Evolutionary conservation across 2,113 vertebrate species (phyloP).

Genomic region (Struthidea cinerea): DNA sequence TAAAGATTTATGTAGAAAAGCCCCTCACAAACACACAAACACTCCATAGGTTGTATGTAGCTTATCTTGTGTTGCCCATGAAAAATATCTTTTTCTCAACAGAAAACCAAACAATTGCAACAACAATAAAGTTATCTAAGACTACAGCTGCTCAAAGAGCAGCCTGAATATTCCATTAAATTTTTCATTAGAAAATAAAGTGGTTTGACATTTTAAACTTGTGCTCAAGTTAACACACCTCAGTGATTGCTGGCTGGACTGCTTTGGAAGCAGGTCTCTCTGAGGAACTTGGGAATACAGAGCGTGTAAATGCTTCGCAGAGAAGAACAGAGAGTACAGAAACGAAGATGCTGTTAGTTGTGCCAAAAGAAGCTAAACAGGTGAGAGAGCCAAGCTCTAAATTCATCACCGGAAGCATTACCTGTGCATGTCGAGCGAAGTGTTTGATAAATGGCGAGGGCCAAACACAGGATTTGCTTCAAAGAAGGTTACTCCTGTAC

Average conservation of each 20-base stretch:
- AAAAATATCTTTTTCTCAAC: neutral
- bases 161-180: neutral
- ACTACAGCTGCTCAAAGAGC: neutral
- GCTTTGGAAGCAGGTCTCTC: neutral
- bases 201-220: neutral
- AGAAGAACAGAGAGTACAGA: neutral
- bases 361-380: neutral
- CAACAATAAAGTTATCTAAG: neutral
- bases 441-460: neutral
- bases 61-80: neutral
- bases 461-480: neutral
- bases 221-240: neutral
- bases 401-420: neutral
- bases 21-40: neutral
- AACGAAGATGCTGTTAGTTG: neutral
- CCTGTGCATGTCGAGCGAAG: neutral
- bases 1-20: neutral
- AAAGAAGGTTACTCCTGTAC: neutral
- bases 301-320: neutral
- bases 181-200: neutral
- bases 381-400: neutral
- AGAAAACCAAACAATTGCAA: neutral
- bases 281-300: neutral
- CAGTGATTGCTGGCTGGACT: neutral
- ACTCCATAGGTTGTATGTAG: neutral